Conservation (phyloP, 2,888 invertebrate species). For the Pecten maximus region DNA sequence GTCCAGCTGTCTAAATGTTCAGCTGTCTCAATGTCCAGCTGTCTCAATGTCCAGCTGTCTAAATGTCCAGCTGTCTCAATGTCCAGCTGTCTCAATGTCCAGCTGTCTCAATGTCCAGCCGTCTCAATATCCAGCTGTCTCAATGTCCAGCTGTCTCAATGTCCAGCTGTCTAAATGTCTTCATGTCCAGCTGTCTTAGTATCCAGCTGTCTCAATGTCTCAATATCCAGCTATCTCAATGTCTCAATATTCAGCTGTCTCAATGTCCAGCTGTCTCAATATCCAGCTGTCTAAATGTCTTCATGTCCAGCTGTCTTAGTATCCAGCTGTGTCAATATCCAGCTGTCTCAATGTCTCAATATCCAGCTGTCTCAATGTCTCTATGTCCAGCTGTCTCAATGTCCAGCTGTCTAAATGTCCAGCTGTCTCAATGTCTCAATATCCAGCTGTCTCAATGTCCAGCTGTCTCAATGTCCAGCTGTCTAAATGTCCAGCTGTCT, state of each 20-base stretch:
- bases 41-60: too few relatives aligned
- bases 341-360: too few relatives aligned
- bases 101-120: background rate
- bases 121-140: background rate
- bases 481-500: background rate
- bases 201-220: background rate
- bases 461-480: background rate
- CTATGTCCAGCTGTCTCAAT: background rate
- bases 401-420: background rate
- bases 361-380: too few relatives aligned
- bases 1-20: too few relatives aligned
- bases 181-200: background rate
- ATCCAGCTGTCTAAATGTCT: too few relatives aligned
- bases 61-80: background rate
- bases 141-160: background rate
- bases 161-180: background rate
- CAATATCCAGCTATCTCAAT: too few relatives aligned
- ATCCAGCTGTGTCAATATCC: too few relatives aligned
- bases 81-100: background rate
- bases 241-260: background rate
- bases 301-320: too few relatives aligned
- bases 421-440: background rate
- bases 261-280: background rate
- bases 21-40: too few relatives aligned
- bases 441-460: too few relatives aligned